phyloP scores from a whole-genome alignment of 2,888 invertebrate species.

The Meiosimyza platycephala region DNA sequence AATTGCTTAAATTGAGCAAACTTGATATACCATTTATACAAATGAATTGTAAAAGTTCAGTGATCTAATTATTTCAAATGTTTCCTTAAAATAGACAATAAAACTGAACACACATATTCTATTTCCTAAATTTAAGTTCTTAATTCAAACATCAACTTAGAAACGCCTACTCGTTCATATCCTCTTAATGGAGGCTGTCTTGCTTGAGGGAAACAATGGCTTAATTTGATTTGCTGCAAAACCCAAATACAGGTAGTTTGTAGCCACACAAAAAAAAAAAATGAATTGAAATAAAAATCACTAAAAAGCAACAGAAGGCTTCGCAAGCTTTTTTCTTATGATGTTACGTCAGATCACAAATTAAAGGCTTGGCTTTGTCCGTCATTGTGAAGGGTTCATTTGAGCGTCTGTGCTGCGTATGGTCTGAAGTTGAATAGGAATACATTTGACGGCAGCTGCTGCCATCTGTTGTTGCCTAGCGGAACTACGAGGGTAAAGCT shows the following conservation, averaged over 20 bases:
- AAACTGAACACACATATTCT: too few relatives aligned
- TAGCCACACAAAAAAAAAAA: neutral
- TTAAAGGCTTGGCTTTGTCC: neutral
- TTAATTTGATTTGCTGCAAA: too few relatives aligned
- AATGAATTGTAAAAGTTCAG: too few relatives aligned
- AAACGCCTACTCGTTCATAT: neutral
- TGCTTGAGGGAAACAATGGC: too few relatives aligned
- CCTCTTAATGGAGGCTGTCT: too few relatives aligned
- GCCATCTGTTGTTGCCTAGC: conserved; percentile 31
- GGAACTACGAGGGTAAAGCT: neutral
- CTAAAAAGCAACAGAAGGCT: too few relatives aligned
- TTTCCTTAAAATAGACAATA: too few relatives aligned
- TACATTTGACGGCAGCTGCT: conserved; percentile 8
- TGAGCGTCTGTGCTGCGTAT: neutral
- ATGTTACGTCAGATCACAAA: conserved; percentile 7
- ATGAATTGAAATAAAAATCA: neutral
- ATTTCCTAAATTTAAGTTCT: neutral
- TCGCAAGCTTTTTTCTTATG: neutral
- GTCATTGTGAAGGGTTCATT: neutral
- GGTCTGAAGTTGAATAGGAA: conserved; percentile 14
- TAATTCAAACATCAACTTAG: conserved; percentile 8
- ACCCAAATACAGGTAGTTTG: neutral
- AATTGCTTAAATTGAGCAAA: too few relatives aligned
- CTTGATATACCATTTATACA: too few relatives aligned
- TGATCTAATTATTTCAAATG: too few relatives aligned